Evolutionary conservation across 2,888 invertebrate genomes (phyloP), one percentile per base, ranked within the genome.

Genomic region (Ichneumon xanthorius): DNA sequence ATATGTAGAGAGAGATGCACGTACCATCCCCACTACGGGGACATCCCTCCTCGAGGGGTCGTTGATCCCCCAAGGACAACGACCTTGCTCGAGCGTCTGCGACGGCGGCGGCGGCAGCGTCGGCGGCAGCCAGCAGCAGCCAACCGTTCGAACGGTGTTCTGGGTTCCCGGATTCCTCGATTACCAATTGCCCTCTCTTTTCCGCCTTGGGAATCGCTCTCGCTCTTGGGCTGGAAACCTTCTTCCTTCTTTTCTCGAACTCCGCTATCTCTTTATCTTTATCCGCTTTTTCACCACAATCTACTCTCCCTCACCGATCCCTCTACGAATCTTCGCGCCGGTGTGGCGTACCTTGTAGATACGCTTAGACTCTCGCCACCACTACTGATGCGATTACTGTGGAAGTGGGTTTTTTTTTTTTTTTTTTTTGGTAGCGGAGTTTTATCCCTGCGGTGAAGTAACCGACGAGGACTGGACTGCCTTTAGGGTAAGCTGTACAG

Each of bases 1-100:
- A 45, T 58, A 53, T 50, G 5, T 37, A 37, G 5, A 40, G 2
- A 48, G 45, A 77, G 77, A 86, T 89, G 88, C 89, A 85, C 76
- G 83, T 90, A 89, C 16, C 86, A 88, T 90, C 90, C 91, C 91
- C 90, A 88, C 89, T 84, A 89, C 84, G 88, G 67, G 80, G 82
- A 77, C 85, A 86, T 86, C 85, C 91, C 90, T 91, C 92, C 91
- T 92, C 92, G 91, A 92, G 91, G 93, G 94, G 92, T 93, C 94
- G 93, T 94, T 94, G 93, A 94, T 93, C 94, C 93, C 92, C 93
- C 93, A 93, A 94, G 93, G 93, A 94, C 94, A 94, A 93, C 93
- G 94, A 93, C 93, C 94, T 93, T 93, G 93, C 85, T 50, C 75
- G 70, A 61, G 45, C 92, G 90, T 91, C 92, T 91, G 91, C 88